phyloP scores from a whole-genome alignment of 2,888 invertebrate species.

The Helicoverpa assulta region DNA sequence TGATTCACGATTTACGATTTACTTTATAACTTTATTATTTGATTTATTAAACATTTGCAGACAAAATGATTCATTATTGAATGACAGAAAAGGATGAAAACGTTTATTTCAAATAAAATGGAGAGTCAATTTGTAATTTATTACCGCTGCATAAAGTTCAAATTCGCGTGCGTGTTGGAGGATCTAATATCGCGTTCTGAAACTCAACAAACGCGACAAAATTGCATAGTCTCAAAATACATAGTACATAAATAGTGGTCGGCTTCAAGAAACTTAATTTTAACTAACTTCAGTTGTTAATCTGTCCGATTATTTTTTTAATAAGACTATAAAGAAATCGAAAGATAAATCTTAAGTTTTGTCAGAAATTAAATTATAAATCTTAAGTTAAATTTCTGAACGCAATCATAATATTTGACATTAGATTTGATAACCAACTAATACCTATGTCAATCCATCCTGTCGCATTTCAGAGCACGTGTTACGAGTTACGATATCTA shows the following conservation, averaged over 20 bases:
- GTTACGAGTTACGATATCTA: slow-evolving; percentile 9
- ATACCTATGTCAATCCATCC: slow-evolving; percentile 40
- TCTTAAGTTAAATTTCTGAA: slow-evolving; percentile 15
- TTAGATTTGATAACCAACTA: slow-evolving; percentile 44
- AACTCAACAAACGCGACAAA: slow-evolving; percentile 30
- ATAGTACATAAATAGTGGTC: slow-evolving; percentile 6
- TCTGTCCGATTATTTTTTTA: slow-evolving; percentile 11
- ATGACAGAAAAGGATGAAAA: no score
- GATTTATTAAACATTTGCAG: no score
- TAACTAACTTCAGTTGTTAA: slow-evolving; percentile 4
- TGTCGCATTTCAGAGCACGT: slow-evolving; percentile 40
- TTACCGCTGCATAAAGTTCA: slow-evolving; percentile 19
- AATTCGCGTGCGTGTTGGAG: slow-evolving; percentile 24
- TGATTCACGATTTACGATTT: no score
- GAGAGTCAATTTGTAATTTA: slow-evolving; percentile 32
- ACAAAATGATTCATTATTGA: no score
- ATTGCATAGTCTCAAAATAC: slow-evolving; percentile 27
- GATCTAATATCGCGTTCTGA: slow-evolving; percentile 16
- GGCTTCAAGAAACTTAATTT: not conserved
- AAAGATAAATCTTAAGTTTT: slow-evolving; percentile 9
- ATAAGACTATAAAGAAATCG: slow-evolving; percentile 9
- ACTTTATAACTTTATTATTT: no score
- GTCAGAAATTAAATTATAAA: slow-evolving; percentile 13
- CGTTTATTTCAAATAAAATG: slow-evolving; percentile 13
- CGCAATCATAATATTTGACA: slow-evolving; percentile 28